Evolutionary conservation across 2,113 vertebrate species (phyloP).

Genomic region (Nesospiza acunhae): DNA sequence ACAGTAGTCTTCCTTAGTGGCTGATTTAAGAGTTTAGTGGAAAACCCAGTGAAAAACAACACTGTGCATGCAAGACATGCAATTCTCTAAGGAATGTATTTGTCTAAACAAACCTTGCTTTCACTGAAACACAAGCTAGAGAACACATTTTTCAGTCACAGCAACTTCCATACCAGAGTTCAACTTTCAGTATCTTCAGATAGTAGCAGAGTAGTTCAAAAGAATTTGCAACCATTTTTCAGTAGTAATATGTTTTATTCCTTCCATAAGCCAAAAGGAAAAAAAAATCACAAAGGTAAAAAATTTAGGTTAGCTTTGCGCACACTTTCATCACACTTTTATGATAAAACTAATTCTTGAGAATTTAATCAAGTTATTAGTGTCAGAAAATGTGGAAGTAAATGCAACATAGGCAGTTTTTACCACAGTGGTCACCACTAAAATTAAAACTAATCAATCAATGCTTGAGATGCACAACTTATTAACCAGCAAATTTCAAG

Average conservation of each 20-base stretch:
- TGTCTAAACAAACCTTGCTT: conserved; percentile 35
- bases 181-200: conserved; percentile 61
- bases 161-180: conserved; percentile 28
- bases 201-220: conserved; percentile 37
- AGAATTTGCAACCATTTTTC: conserved; percentile 48
- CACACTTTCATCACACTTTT: background rate
- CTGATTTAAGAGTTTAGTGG: background rate
- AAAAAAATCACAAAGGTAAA: conserved; percentile 10
- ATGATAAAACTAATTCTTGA: background rate
- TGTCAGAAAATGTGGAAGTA: background rate
- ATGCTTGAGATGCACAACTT: background rate
- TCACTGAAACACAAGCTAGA: conserved; percentile 49
- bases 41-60: conserved; percentile 10
- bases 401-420: background rate
- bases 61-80: conserved; percentile 42
- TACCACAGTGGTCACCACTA: background rate
- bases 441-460: background rate
- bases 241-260: conserved; percentile 38
- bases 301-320: background rate
- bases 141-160: background rate
- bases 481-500: background rate
- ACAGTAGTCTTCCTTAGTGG: background rate
- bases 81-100: background rate
- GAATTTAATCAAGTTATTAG: background rate
- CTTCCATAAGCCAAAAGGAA: conserved; percentile 33